Percentiles rank a stretch among this genome's conserved stretches.
phyloP scores from a whole-genome alignment of 2,888 invertebrate species.

The Sthenelais limicola region DNA sequence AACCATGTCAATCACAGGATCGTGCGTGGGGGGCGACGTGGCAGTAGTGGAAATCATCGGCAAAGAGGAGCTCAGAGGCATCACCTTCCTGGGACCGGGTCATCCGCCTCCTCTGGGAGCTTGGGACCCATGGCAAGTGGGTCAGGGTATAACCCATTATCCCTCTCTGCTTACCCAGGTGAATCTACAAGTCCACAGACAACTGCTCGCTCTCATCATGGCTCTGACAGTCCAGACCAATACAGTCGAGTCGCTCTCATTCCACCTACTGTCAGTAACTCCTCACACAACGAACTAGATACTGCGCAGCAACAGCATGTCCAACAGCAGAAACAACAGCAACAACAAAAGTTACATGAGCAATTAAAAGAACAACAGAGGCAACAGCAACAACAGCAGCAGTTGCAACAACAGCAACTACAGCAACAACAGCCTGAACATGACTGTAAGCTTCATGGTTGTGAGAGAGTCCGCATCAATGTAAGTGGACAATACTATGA shows the following conservation, averaged over 20 bases:
- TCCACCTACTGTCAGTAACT: too few relatives aligned
- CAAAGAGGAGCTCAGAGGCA: constrained; percentile 25
- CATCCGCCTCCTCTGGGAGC: not conserved
- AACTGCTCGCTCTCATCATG: not conserved
- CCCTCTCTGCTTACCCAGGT: not conserved
- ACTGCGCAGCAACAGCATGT: not conserved
- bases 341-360: too few relatives aligned
- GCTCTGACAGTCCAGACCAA: too few relatives aligned
- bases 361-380: too few relatives aligned
- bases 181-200: not conserved
- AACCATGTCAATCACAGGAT: constrained; percentile 46
- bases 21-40: constrained; percentile 33
- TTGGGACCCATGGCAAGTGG: constrained; percentile 3
- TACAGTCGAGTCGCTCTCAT: too few relatives aligned
- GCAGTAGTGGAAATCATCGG: constrained; percentile 20
- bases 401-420: constrained; percentile 1
- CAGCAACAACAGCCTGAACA: constrained; percentile 49
- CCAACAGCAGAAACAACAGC: constrained; percentile 22
- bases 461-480: constrained; percentile 70
- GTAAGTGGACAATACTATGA: constrained; percentile 72
- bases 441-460: constrained; percentile 62
- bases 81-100: not conserved
- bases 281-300: constrained; percentile 17
- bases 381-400: constrained; percentile 31
- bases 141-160: not conserved